Evolutionary conservation across 2,113 vertebrate genomes (phyloP).

Genomic region (Aegithalos caudatus): DNA sequence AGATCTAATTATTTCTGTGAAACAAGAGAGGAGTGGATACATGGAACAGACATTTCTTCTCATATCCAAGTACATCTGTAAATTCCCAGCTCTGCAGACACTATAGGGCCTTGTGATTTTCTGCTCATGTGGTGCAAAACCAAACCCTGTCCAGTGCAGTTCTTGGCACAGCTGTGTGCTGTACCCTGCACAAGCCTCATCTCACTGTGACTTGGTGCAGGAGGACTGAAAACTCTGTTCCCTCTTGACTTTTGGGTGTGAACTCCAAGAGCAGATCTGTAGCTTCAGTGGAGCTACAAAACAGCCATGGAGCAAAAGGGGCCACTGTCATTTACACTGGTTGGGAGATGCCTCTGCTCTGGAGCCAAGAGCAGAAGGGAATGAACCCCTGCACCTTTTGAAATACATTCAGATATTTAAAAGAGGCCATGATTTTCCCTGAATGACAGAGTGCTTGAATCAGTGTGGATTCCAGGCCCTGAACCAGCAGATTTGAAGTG

Average conservation of each 20-base stretch:
- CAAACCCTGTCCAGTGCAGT: neutral
- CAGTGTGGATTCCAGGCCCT: neutral
- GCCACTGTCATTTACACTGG: neutral
- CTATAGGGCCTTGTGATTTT: neutral
- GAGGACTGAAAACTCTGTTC: neutral
- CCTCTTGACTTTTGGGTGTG: neutral
- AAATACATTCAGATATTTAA: neutral
- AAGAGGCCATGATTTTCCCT: neutral
- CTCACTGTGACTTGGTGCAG: neutral
- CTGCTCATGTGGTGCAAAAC: neutral
- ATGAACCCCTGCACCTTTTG: neutral
- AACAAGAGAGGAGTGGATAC: neutral
- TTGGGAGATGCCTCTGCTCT: neutral
- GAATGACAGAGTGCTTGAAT: neutral
- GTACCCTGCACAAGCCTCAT: neutral
- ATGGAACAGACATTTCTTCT: neutral
- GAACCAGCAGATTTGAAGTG: neutral
- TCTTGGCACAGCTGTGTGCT: neutral
- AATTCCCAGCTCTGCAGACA: neutral
- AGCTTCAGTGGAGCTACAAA: neutral
- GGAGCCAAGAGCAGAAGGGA: neutral
- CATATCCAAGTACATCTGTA: neutral
- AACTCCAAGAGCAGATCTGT: neutral
- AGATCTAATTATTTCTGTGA: constrained; percentile 4
- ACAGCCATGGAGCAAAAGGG: neutral